Conservation (phyloP, 2,888 invertebrate genomes). For the Theretra japonica region DNA sequence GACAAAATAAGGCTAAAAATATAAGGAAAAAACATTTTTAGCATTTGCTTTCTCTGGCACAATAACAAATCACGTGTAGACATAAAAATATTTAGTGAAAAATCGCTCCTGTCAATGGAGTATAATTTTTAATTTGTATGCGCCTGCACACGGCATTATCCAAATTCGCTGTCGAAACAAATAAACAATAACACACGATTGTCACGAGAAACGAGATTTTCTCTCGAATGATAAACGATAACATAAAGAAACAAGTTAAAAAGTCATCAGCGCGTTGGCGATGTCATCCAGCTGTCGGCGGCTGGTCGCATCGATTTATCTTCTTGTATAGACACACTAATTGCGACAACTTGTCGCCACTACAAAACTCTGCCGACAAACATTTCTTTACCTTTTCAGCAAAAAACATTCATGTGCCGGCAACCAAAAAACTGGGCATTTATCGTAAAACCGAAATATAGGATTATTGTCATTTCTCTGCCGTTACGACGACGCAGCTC, state of each 20-base stretch:
- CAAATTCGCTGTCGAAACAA: neutral
- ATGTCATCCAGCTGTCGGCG: slow-evolving; percentile 49
- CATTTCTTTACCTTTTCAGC: slow-evolving; percentile 17
- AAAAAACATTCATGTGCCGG: slow-evolving; percentile 2
- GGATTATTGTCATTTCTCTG: neutral
- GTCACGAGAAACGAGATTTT: slow-evolving; percentile 13
- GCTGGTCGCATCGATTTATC: slow-evolving; percentile 51
- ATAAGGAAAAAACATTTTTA: no score
- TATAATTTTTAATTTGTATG: slow-evolving; percentile 1
- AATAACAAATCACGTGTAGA: neutral
- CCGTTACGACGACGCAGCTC: no score
- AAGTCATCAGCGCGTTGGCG: slow-evolving; percentile 52
- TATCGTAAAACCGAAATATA: neutral
- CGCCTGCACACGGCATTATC: neutral
- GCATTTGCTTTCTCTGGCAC: neutral
- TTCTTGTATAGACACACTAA: slow-evolving; percentile 55
- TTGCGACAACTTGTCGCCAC: slow-evolving; percentile 58
- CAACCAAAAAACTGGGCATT: neutral
- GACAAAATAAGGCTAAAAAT: no score
- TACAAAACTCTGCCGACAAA: slow-evolving; percentile 28
- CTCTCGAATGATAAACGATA: slow-evolving; percentile 52
- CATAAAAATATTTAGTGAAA: neutral
- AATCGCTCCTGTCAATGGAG: neutral
- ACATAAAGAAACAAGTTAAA: slow-evolving; percentile 52
- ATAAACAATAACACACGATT: slow-evolving; percentile 25